Evolutionary conservation across 1,140 invertebrate species (phyloP), one percentile per base, ranked within the genome.

Genomic region (Tetramorium alpestre): DNA sequence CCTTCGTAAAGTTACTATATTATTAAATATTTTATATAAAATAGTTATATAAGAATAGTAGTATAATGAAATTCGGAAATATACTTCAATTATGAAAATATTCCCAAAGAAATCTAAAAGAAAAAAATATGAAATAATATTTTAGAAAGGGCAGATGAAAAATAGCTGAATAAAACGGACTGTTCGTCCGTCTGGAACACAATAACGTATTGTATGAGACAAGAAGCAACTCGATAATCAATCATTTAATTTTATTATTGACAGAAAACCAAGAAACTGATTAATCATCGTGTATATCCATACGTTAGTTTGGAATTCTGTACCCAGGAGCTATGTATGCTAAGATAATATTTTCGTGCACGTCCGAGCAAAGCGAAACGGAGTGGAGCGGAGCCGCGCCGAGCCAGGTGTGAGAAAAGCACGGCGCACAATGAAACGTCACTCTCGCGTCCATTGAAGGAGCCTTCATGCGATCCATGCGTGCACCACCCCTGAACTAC

Each of bases 391-490:
- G 6, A 58, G 49, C 49, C 64, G 54, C 5, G 41, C n/a, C 10
- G 67, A 51, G 87, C 92, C 93, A 94, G 93, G 91, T 94, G 93
- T 92, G 92, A 94, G 91, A 93, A 92, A 92, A 91, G 41, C 76
- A 65, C 86, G 28, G 38, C 11, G 77, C 70, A 94, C 93, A 94
- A 94, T 94, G 91, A 93, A 92, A 92, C 90, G 92, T 94, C 94
- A 90, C 78, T 88, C 88, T 82, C 76, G 18, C 76, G 44, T 78
- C 58, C 44, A 92, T 92, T 89, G 91, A 90, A 80, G 85, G 69
- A 81, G 54, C 77, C 77, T 54, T 41, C 47, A 49, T 33, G 33
- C 69, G 80, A 86, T 89, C 70, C 86, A 33, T 33, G 73, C 64
- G 85, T 87, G 72, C 89, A 82, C 85, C 90, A 91, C 86, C 91